Evolutionary conservation across 2,797 vertebrate genomes (phyloP), one percentile per base, ranked within the genome.

Genomic region (Acanthurus lineatus): DNA sequence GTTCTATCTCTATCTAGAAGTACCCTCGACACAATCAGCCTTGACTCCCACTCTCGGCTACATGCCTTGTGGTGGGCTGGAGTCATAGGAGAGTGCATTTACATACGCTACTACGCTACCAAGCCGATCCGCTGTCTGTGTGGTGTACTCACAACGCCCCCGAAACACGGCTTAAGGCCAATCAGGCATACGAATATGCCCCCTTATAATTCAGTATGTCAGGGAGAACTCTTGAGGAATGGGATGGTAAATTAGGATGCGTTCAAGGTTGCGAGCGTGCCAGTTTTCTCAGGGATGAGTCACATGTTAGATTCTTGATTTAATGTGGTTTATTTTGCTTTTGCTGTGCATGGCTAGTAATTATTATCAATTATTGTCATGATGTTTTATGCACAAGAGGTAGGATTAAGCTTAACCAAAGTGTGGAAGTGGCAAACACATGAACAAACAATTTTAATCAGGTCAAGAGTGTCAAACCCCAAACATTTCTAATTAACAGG

Each of bases 161-260:
- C 90, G 79, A 94, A 93, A 93, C 91, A 88, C 85, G 82, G 91
- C 92, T 94, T 85, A 90, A 88, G 93, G 93, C 91, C 92, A 91
- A 91, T 90, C 91, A 91, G 91, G 86, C 88, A 90, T 93, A 92
- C 84, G 48, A 94, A 94, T 91, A 87, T 94, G 92, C 85, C 93
- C 93, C 93, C 88, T 93, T 93, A 91, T 93, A 95, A 94, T 93
- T 93, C 92, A 92, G 83, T 86, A 86, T 95, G 94, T 95, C 94
- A 95, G 93, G 86, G 91, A 92, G 91, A 94, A 92, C 93, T 94
- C 93, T 92, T 93, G 93, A 94, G 93, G 93, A 94, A 93, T 89
- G 88, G 91, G 91, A 94, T 94, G 88, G 90, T 85, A 89, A 93
- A 94, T 93, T 94, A 94, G 89, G 90, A 93, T 94, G 92, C 44